A percentile compares a stretch with the other conserved stretches of the same genome.
phyloP scores from a whole-genome alignment of 2,888 invertebrate genomes.

The Philopedon plagiatum region DNA sequence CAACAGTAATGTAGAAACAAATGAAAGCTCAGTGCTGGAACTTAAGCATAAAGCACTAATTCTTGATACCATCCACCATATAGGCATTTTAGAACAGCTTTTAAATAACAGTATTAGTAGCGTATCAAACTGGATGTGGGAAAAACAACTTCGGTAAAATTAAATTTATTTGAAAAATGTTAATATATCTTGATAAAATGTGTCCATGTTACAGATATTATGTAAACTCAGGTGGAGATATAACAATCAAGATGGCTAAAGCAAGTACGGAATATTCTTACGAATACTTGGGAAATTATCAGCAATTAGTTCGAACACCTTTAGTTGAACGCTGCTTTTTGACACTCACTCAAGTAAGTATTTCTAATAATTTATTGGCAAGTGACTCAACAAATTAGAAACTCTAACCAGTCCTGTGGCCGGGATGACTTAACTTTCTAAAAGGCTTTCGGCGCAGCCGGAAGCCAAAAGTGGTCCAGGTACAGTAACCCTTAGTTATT shows the following conservation, averaged over 20 bases:
- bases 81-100: slow-evolving; percentile 85
- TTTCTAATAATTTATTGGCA: neutral
- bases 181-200: neutral
- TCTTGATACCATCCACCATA: slow-evolving; percentile 93
- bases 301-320: slow-evolving; percentile 95
- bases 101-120: slow-evolving; percentile 78
- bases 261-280: slow-evolving; percentile 96
- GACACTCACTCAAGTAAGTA: slow-evolving; percentile 88
- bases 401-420: no score
- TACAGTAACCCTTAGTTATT: no score
- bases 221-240: slow-evolving; percentile 73
- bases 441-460: no score
- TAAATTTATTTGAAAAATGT: neutral
- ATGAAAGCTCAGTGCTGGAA: slow-evolving; percentile 66
- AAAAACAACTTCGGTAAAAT: slow-evolving; percentile 87
- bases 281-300: slow-evolving; percentile 97
- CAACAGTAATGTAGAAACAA: slow-evolving; percentile 46
- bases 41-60: slow-evolving; percentile 93
- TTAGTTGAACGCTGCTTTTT: slow-evolving; percentile 98
- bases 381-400: no score
- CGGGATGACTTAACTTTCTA: no score
- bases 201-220: slow-evolving; percentile 76
- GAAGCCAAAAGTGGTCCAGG: no score
- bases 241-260: slow-evolving; percentile 90
- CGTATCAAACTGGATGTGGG: slow-evolving; percentile 91